Conservation (phyloP, 2,113 vertebrate genomes). For the Rhynchomys soricoides region DNA sequence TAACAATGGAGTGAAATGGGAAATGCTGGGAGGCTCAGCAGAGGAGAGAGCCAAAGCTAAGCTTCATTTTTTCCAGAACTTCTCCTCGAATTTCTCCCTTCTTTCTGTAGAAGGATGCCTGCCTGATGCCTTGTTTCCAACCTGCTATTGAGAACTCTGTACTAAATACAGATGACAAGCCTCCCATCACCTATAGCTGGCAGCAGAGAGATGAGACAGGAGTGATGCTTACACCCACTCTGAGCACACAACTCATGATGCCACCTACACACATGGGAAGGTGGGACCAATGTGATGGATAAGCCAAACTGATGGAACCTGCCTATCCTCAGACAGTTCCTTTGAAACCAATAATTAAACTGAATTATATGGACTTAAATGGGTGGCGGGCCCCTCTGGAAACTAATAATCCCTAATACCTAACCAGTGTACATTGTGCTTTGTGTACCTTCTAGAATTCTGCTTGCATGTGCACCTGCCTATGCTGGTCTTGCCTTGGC, state of each 20-base stretch:
- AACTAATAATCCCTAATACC: background rate
- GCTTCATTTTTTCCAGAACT: constrained; percentile 49
- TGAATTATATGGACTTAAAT: background rate
- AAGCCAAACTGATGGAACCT: background rate
- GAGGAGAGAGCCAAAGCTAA: background rate
- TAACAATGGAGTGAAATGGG: constrained; percentile 41
- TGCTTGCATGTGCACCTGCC: background rate
- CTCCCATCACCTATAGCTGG: background rate
- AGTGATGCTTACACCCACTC: background rate
- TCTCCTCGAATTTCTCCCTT: constrained; percentile 12
- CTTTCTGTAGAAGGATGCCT: background rate
- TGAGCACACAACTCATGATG: background rate
- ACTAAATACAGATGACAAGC: background rate
- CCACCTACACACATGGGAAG: background rate
- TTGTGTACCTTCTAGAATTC: background rate
- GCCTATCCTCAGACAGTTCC: background rate
- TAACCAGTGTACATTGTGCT: background rate
- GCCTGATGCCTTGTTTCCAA: background rate
- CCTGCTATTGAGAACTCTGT: background rate
- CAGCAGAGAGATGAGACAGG: background rate
- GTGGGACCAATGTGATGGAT: background rate
- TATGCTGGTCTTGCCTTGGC: background rate
- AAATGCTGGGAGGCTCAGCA: background rate
- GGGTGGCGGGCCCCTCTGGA: background rate
- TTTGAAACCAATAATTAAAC: constrained; percentile 17